These are phyloP conservation scores for Mobula hypostoma DNA, from an alignment of 2,113 vertebrate species.

Conservation along the genomic window DNA sequence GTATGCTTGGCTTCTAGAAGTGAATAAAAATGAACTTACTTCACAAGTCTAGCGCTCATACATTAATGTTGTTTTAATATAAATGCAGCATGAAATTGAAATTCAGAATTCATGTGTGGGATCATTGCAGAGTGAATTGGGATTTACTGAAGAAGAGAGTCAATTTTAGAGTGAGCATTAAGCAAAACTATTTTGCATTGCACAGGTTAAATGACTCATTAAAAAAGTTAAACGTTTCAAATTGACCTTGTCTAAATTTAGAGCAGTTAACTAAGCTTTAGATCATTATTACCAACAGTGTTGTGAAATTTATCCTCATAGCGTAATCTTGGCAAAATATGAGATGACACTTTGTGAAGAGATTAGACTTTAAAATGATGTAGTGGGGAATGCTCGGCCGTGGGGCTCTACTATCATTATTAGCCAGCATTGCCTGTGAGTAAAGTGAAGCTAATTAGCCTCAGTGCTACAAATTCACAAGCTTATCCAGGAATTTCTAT, in stretches of 20 bases:
- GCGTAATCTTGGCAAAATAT: not conserved
- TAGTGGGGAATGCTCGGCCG: slow-evolving; percentile 46
- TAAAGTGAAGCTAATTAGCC: slow-evolving; percentile 62
- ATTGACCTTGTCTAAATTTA: not conserved
- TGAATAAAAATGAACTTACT: not conserved
- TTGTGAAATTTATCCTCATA: not conserved
- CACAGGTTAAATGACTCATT: not conserved
- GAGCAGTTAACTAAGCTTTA: not conserved
- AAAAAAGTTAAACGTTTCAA: not conserved
- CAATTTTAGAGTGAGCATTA: not conserved
- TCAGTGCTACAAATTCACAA: slow-evolving; percentile 61
- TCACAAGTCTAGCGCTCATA: not conserved
- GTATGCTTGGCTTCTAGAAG: not conserved
- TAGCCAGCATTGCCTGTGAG: slow-evolving; percentile 52
- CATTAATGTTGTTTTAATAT: not conserved
- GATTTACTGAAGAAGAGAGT: not conserved
- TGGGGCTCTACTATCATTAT: slow-evolving; percentile 43
- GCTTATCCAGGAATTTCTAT: slow-evolving; percentile 30
- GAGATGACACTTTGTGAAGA: not conserved
- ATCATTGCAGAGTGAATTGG: not conserved
- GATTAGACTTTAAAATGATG: slow-evolving; percentile 46
- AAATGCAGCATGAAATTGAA: not conserved
- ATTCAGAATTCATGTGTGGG: not conserved
- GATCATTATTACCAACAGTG: not conserved
- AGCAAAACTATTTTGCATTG: not conserved